Base-by-base conservation (phyloP, 2,797 vertebrate species). In the Manis pentadactyla region DNA sequence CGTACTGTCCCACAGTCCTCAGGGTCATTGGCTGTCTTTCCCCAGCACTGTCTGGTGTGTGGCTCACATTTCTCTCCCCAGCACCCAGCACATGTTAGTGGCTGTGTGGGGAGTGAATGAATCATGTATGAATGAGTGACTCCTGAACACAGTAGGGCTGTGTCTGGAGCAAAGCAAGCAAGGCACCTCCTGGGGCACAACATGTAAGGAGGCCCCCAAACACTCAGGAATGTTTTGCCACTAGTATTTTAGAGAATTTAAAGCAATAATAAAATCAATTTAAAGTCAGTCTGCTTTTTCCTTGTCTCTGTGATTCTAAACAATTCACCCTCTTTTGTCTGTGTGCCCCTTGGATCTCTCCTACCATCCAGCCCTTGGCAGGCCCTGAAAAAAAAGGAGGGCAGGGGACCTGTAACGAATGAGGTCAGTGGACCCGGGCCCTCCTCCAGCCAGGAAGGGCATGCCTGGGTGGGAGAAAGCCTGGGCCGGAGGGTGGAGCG, bases 161-260 rank as follows among this genome's bases (percentile, higher is more conserved):
- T 21, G 14, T 27, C 73, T 42, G 61, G 15, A 37, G n/a, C 39
- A n/a, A 42, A 34, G 1, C 7, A 1, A n/a, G 19, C 2, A 12
- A 74, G 31, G 2, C 4, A 8, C 5, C 8, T 8, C 2, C 6
- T 17, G 4, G 0, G 23, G 14, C 2, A 0, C 17, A 49, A 51
- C 61, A n/a, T 8, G 27, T 27, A 68, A 86, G 29, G n/a, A 31
- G 29, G 1, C 23, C 15, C 14, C 23, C 42, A 3, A 12, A 82
- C 39, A 14, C 7, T 73, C n/a, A 29, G 11, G 4, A 5, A 68
- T 7, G 46, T 46, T 46, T 46, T 46, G 11, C 46, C 46, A 46
- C 46, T 46, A 46, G 46, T 46, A 46, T 46, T 46, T 46, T 46
- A 46, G 46, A 46, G 46, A 46, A 12, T 46, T 46, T 46, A 46